Evolutionary conservation across 2,113 vertebrate genomes (phyloP), one percentile per base, ranked within the genome.

Genomic region (Nansenia antarctica): DNA sequence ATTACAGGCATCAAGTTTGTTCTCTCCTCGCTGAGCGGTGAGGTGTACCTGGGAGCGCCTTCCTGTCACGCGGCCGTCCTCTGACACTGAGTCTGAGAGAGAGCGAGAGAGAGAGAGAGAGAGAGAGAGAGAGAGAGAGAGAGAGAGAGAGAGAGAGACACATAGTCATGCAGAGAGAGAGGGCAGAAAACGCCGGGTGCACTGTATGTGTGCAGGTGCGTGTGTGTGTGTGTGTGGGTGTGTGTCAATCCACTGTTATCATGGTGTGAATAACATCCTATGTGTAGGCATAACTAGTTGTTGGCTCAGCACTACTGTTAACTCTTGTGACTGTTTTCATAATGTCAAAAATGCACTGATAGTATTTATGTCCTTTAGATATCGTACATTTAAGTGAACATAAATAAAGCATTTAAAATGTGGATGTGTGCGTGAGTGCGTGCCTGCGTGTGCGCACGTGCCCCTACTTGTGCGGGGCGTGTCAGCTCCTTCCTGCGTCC

Each of bases 21-120:
- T 69, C 69, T 69, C 47, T 70, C 71, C 49, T 65, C 22, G 18
- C 32, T 59, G 58, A 70, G 61, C 67, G 73, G 20, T 69, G 61
- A 70, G 73, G 20, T 69, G 24, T 95, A 98, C 95, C 95, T 96
- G 94, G 69, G 92, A 86, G 73, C 72, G 75, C 63, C 92, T 93
- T 90, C 93, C 93, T 72, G 92, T 91, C 82, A 87, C 83, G 73
- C 91, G 90, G 80, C 91, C 89, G 76, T 94, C 93, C 85, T 95
- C 93, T 88, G 94, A 80, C 49, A 65, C 66, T 76, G 93, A 92
- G 70, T 95, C 95, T 97, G 93, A 76, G 77, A n/a, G 15, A 54
- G 26, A 65, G 31, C 11, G n/a, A 39, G 54, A 64, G 42, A 58
- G 15, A 24, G n/a, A 4, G 39, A 22, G 34, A 54, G 52, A 53